Conservation (phyloP, 1,140 invertebrate species). For the Patella vulgata region DNA sequence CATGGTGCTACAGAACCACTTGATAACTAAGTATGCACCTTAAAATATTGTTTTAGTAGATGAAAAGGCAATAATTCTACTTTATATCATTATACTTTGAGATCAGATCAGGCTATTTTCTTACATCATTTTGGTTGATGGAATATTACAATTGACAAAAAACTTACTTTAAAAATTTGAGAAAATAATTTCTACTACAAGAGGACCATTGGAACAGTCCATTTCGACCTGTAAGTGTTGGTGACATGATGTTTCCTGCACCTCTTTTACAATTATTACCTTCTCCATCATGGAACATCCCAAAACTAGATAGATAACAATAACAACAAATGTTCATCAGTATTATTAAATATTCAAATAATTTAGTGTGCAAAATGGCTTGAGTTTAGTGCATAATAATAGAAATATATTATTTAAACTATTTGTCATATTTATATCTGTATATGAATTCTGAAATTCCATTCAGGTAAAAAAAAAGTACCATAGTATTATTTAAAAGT, state of each 20-base stretch:
- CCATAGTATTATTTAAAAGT: no score
- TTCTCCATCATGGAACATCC: constrained; percentile 87
- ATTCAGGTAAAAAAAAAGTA: no score
- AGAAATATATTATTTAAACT: neutral
- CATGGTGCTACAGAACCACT: no score
- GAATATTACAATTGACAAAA: no score
- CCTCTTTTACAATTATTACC: constrained; percentile 82
- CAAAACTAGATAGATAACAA: constrained; percentile 74
- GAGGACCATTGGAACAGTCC: constrained; percentile 76
- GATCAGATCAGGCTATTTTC: no score
- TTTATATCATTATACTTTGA: no score
- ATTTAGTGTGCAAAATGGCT: neutral
- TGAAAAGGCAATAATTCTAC: no score
- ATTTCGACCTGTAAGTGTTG: constrained; percentile 44
- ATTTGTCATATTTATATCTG: neutral
- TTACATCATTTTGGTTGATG: no score
- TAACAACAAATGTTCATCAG: neutral
- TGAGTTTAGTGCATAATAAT: neutral
- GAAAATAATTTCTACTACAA: constrained; percentile 79
- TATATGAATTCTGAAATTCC: neutral
- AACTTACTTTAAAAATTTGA: constrained; percentile 48
- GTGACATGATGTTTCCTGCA: constrained; percentile 72
- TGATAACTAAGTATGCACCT: no score
- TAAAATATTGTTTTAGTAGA: no score
- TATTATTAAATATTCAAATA: neutral